Evolutionary conservation across 64 coral and sea anemone genomes (phyloP).

Genomic region (Montipora sp.): DNA sequence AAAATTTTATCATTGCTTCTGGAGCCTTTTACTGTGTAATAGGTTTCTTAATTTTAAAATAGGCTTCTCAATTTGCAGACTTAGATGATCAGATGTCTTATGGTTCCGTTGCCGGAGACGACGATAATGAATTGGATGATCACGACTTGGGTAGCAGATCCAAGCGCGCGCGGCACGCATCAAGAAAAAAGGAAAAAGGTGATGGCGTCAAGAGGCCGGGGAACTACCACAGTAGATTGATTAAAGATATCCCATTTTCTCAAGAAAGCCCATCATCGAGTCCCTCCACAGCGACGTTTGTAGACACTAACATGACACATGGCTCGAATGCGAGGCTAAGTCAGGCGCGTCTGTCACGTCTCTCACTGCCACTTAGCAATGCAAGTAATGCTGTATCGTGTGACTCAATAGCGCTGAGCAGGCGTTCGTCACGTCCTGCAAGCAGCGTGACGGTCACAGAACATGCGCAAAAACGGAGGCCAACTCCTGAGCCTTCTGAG

Average conservation of each 20-base stretch:
- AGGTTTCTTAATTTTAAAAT: not conserved
- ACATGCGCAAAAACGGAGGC: not conserved
- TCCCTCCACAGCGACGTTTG: slow-evolving; percentile 44
- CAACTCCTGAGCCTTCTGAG: not conserved
- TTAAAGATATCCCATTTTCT: slow-evolving; percentile 40
- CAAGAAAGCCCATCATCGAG: slow-evolving; percentile 21
- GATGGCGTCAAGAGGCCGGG: slow-evolving; percentile 34
- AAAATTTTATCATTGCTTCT: no score
- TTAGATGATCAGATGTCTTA: slow-evolving; percentile 5
- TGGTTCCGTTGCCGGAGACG: not conserved
- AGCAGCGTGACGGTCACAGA: not conserved
- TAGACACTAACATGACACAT: slow-evolving; percentile 9
- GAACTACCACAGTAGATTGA: slow-evolving; percentile 72
- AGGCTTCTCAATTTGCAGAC: not conserved
- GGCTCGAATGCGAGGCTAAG: not conserved
- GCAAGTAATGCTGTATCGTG: not conserved
- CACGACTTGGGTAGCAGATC: not conserved
- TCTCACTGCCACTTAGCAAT: not conserved
- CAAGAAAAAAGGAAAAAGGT: slow-evolving; percentile 75
- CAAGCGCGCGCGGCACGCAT: not conserved
- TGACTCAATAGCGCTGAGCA: not conserved
- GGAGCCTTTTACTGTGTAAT: not conserved
- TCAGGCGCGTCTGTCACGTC: slow-evolving; percentile 6
- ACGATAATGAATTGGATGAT: not conserved
- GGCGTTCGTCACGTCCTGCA: not conserved